Conservation (phyloP, 2,888 invertebrate species). For the Caenorhabditis afra region DNA sequence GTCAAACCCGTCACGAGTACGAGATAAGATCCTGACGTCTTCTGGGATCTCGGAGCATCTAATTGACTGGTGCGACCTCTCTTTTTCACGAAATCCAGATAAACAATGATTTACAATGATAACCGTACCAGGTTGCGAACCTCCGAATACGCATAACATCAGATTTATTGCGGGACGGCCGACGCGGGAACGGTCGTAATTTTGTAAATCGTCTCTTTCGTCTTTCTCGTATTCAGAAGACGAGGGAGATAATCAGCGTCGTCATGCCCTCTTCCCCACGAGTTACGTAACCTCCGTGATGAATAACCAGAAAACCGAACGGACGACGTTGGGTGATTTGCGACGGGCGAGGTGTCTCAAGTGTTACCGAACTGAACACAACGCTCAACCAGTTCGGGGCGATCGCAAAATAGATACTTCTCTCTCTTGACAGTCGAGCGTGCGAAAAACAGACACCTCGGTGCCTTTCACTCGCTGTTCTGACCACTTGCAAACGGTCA, state of each 20-base stretch:
- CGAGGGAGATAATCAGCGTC: constrained; percentile 17
- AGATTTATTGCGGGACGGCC: constrained; percentile 29
- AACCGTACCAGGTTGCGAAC: constrained; percentile 26
- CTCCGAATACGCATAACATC: constrained; percentile 31
- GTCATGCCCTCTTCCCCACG: background rate
- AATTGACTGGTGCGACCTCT: constrained; percentile 22
- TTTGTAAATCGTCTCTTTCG: constrained; percentile 17
- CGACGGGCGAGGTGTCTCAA: constrained; percentile 14
- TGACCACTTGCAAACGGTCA: constrained; percentile 16
- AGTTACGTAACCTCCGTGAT: constrained; percentile 40
- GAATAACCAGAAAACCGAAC: constrained; percentile 9
- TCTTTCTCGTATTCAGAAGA: background rate
- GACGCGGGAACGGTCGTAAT: constrained; percentile 30
- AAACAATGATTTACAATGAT: constrained; percentile 49
- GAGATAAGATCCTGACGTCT: too few relatives aligned
- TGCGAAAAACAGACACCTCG: constrained; percentile 38
- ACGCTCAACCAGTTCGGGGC: constrained; percentile 18
- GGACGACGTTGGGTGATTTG: constrained; percentile 27
- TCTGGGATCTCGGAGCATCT: background rate
- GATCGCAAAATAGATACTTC: constrained; percentile 34
- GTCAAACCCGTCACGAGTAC: too few relatives aligned
- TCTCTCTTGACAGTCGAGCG: constrained; percentile 26
- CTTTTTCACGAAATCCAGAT: constrained; percentile 7
- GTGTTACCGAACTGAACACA: constrained; percentile 7
- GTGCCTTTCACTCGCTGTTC: background rate